Conservation (phyloP, 2,113 vertebrate species). For the Nanorana parkeri region DNA sequence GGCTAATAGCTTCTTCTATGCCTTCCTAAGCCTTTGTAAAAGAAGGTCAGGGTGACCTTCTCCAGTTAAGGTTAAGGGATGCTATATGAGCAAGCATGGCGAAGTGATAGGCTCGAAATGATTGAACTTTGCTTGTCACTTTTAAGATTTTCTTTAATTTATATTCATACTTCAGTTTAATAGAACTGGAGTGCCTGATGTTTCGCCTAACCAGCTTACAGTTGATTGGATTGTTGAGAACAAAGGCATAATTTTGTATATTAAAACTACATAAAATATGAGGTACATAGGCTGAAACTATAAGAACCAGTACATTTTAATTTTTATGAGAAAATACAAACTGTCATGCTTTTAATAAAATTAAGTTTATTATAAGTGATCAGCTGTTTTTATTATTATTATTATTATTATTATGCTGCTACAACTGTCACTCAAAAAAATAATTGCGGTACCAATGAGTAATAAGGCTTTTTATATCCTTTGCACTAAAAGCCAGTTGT, state of each 20-base stretch:
- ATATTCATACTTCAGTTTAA: conserved; percentile 49
- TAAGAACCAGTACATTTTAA: background rate
- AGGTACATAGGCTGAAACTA: background rate
- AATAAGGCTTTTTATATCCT: too few species aligned
- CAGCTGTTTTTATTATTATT: too few species aligned
- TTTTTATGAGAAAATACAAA: background rate
- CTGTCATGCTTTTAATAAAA: too few species aligned
- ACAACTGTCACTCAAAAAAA: too few species aligned
- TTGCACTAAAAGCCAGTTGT: too few species aligned
- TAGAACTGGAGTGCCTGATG: conserved; percentile 28
- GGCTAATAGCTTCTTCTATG: background rate
- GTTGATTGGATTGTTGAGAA: conserved; percentile 30
- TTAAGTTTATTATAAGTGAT: too few species aligned
- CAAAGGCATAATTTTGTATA: background rate
- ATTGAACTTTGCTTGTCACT: conserved; percentile 43
- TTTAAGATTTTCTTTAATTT: conserved; percentile 41
- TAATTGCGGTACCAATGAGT: too few species aligned
- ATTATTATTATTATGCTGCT: too few species aligned
- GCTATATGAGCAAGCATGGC: conserved; percentile 40
- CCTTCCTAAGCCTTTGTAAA: background rate
- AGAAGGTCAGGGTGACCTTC: conserved; percentile 44
- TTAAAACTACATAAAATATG: background rate
- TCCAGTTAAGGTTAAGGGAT: conserved; percentile 26
- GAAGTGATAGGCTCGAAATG: conserved; percentile 29
- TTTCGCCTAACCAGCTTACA: conserved; percentile 32